Conservation (phyloP, 1,140 invertebrate genomes). For the Melitaea cinxia region DNA sequence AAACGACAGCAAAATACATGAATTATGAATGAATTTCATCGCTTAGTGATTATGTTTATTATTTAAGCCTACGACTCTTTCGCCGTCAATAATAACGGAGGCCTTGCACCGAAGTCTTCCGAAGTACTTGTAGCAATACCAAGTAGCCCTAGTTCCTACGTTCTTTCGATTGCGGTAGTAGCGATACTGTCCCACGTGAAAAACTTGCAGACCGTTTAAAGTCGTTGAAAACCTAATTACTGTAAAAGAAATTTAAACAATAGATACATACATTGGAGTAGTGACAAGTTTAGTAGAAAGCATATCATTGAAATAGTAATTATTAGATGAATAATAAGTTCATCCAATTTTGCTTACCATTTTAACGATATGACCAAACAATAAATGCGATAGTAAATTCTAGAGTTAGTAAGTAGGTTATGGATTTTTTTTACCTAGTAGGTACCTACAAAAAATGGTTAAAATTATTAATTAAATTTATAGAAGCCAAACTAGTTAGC, state of each 20-base stretch:
- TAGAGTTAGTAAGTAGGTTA: no score
- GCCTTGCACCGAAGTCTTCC: conserved; percentile 19
- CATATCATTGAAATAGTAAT: background rate
- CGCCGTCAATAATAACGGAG: conserved; percentile 13
- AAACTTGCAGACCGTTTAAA: conserved; percentile 3
- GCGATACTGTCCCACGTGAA: conserved; percentile 18
- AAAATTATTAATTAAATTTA: no score
- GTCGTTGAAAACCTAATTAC: conserved; percentile 17
- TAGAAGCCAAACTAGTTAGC: no score
- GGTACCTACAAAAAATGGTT: no score
- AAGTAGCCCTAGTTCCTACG: conserved; percentile 21
- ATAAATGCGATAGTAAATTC: no score
- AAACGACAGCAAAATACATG: no score
- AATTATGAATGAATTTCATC: no score
- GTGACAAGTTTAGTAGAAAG: background rate
- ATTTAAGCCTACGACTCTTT: conserved; percentile 19
- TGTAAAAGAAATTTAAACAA: background rate
- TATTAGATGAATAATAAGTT: background rate
- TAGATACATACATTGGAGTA: background rate
- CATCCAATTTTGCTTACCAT: no score
- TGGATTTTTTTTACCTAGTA: no score
- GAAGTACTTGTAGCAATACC: conserved; percentile 29
- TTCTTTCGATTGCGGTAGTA: conserved; percentile 28
- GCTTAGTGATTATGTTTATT: conserved; percentile 30
- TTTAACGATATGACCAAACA: no score